These are phyloP conservation scores for Suricata suricatta DNA, from an alignment of 2,113 vertebrate genomes.

Conservation along the genomic window DNA sequence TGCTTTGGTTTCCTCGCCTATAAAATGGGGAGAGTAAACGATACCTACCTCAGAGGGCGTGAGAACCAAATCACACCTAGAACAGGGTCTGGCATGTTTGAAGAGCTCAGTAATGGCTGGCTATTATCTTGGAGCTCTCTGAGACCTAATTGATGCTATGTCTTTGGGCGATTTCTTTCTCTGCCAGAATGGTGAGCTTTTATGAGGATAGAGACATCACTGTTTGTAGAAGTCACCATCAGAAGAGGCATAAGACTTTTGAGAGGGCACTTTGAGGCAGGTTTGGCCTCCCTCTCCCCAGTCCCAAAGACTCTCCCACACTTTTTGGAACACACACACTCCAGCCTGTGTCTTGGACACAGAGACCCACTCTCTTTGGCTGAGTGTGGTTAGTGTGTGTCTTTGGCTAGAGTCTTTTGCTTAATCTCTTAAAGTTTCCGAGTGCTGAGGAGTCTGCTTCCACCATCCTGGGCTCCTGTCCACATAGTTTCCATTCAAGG, in stretches of 20 bases:
- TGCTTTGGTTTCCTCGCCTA: background rate
- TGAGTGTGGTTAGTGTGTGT: background rate
- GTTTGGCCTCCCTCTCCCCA: background rate
- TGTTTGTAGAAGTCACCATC: background rate
- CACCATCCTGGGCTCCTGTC: background rate
- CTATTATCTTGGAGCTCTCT: constrained; percentile 18
- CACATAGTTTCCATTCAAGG: background rate
- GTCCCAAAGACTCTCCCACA: background rate
- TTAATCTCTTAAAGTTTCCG: background rate
- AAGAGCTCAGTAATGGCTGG: background rate
- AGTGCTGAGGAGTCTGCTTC: background rate
- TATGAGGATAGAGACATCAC: background rate
- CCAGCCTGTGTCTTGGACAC: background rate
- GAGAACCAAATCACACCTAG: constrained; percentile 1
- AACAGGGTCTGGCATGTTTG: background rate
- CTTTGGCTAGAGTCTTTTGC: background rate
- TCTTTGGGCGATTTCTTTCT: constrained; percentile 46
- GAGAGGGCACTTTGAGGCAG: background rate
- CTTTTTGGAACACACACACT: background rate
- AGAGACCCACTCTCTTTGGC: background rate
- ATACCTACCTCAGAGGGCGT: background rate
- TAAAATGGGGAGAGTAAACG: background rate
- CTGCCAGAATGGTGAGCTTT: background rate
- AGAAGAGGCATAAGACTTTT: background rate
- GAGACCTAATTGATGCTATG: constrained; percentile 15